Conservation (phyloP, 2,113 vertebrate genomes). For the Ptilonorhynchus violaceus region DNA sequence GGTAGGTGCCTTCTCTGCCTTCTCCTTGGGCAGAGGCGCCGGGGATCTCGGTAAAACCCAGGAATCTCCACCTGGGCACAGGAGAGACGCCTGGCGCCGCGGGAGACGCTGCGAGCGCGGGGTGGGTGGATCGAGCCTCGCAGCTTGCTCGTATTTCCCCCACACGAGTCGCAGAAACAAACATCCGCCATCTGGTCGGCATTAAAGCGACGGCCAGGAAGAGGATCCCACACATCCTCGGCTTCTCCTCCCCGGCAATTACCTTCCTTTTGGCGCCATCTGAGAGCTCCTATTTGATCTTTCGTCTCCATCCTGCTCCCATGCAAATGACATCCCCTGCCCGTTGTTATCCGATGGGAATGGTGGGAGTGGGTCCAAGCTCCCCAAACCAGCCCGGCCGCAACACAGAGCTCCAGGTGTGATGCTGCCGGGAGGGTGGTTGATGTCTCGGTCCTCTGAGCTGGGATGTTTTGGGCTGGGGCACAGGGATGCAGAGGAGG, state of each 20-base stretch:
- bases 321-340: neutral
- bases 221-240: neutral
- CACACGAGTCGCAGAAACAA: conserved; percentile 19
- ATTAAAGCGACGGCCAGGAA: neutral
- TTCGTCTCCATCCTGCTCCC: neutral
- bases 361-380: too few relatives aligned
- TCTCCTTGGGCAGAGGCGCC: neutral
- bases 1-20: neutral
- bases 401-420: neutral
- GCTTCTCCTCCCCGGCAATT: conserved; percentile 7
- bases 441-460: neutral
- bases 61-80: neutral
- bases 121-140: neutral
- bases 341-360: accelerated
- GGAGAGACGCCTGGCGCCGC: neutral
- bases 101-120: neutral
- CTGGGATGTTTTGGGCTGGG: neutral
- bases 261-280: neutral
- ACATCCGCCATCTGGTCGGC: conserved; percentile 42
- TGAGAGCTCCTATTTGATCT: neutral
- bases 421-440: neutral
- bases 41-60: neutral
- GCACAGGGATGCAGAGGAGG: neutral
- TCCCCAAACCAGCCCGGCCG: neutral
- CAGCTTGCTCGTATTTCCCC: conserved; percentile 1